Percentiles rank a stretch among this genome's conserved stretches.
These are phyloP conservation scores for Psephotus haematonotus DNA, from an alignment of 2,113 vertebrate genomes.

Conservation along the genomic window DNA sequence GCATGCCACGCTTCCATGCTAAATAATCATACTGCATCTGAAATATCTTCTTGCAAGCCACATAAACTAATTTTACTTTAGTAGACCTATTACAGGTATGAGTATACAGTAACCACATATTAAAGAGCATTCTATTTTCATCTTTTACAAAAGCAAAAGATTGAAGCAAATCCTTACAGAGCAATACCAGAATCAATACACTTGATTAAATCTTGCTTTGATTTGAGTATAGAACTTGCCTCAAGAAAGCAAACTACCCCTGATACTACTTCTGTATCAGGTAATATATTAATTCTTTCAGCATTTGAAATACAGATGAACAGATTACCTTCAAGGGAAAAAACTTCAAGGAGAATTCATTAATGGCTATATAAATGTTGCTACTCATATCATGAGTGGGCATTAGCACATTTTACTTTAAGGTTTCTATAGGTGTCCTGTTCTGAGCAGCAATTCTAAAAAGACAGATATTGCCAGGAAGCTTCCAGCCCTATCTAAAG, in stretches of 20 bases:
- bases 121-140: background rate
- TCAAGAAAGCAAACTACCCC: background rate
- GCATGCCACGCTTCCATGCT: background rate
- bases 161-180: background rate
- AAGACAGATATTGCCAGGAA: background rate
- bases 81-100: background rate
- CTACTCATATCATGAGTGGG: background rate
- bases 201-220: background rate
- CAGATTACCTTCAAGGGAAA: background rate
- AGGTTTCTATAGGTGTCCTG: background rate
- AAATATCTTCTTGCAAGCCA: background rate
- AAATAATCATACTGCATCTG: background rate
- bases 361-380: background rate
- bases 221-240: background rate
- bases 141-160: background rate
- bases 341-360: background rate
- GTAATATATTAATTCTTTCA: background rate
- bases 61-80: background rate
- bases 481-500: background rate
- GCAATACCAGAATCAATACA: background rate
- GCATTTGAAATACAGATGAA: background rate
- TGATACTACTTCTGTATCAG: background rate
- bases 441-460: background rate
- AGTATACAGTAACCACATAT: background rate
- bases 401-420: rapidly evolving